Conservation (phyloP, 1,140 invertebrate species). For the Caenorhabditis tropicalis region DNA sequence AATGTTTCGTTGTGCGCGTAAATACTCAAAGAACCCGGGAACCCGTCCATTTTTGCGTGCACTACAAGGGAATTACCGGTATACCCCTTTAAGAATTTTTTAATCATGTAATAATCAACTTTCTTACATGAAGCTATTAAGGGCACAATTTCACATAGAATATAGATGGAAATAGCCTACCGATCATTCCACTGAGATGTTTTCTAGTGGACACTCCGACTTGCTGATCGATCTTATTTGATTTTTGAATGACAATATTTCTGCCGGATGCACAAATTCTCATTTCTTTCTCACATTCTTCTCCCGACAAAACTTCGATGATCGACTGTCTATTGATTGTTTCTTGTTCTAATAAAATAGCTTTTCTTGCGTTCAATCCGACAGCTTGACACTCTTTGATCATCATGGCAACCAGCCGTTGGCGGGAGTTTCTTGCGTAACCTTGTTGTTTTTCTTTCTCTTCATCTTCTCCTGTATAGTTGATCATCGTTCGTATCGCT, state of each 20-base stretch:
- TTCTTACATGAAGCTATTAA: no score
- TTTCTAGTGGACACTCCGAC: constrained; percentile 40
- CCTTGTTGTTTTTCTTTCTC: constrained; percentile 53
- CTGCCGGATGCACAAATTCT: constrained; percentile 46
- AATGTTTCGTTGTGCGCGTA: no score
- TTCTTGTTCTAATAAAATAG: constrained; percentile 20
- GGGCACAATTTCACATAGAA: no score
- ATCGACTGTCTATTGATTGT: constrained; percentile 25
- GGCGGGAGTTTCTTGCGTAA: constrained; percentile 47
- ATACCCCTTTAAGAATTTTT: no score
- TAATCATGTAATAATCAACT: no score
- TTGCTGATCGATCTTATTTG: constrained; percentile 32
- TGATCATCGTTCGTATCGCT: constrained; percentile 25
- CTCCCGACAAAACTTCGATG: not conserved
- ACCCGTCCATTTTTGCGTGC: no score
- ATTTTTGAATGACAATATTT: constrained; percentile 30
- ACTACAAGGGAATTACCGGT: no score
- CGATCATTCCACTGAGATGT: constrained; percentile 46
- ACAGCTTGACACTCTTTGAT: constrained; percentile 50
- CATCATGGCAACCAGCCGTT: constrained; percentile 45
- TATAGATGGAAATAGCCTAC: no score
- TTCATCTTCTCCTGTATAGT: constrained; percentile 41
- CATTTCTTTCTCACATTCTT: constrained; percentile 26
- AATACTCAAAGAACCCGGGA: no score
- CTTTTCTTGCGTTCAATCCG: constrained; percentile 44